Evolutionary conservation across 2,888 invertebrate species (phyloP), one percentile per base, ranked within the genome.

Genomic region (Stratiomys singularior): DNA sequence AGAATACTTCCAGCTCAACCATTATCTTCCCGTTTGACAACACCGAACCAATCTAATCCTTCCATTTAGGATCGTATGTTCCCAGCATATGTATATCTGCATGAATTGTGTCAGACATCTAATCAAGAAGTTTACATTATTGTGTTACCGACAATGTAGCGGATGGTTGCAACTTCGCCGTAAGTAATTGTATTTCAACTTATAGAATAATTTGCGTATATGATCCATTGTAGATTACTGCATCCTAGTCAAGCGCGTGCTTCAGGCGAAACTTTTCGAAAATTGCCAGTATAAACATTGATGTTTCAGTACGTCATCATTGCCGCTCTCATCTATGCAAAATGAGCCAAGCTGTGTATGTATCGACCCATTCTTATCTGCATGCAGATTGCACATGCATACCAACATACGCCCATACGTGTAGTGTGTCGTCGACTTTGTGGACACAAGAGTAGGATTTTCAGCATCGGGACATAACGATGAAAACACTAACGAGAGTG

Each of bases 121-220:
- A 67, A 67, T 67, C 67, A 67, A 67, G 67, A 67, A 67, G 67
- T 67, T 67, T 67, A 30, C 67, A 44, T 27, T 37, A 67, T 67
- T 67, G 67, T 67, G 44, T 67, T 67, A 67, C 18, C 67, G 67
- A 44, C 67, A 44, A 67, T 44, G 67, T 67, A n/a, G 27, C 18
- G 44, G 44, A 23, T 67, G 67, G 21, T 1, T 21, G 18, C 30
- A 37, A 44, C 44, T 67, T 44, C 44, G 13, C n/a, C 37, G 21
- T 67, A 37, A 25, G 67, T 67, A 67, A 67, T 67, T 44, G 67
- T 21, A 67, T 44, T 21, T 11, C 44, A 67, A 67, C 27, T 67
- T 67, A 44, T 67, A 67, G 21, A 67, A 21, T 44, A 67, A 44
- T 44, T 3, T 67, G 37, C 44, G 67, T 1, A 5, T 44, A 21